A percentile compares a stretch with the other conserved stretches of the same genome.
Conservation (phyloP, 2,797 vertebrate genomes). For the Myotis myotis region DNA sequence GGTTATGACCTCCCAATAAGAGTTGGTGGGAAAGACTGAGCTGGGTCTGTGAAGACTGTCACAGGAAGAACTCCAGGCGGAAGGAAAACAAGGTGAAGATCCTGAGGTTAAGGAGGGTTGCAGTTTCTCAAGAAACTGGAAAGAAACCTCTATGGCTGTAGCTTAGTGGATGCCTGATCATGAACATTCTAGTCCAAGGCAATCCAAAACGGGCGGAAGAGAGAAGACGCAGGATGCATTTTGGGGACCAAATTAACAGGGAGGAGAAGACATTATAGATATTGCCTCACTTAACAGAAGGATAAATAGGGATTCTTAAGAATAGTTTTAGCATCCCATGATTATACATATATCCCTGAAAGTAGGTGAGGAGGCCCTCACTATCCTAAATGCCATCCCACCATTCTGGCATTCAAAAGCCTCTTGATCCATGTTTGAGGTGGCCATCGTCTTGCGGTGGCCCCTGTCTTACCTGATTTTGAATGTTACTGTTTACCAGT, state of each 20-base stretch:
- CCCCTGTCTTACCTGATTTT: conserved; percentile 44
- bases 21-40: not conserved
- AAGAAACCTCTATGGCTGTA: not conserved
- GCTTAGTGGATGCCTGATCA: not conserved
- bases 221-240: not conserved
- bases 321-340: not conserved
- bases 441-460: conserved; percentile 40
- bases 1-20: fast-evolving
- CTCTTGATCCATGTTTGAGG: conserved; percentile 66
- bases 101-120: not conserved
- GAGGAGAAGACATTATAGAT: not conserved
- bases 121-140: not conserved
- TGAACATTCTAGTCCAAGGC: not conserved
- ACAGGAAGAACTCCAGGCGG: not conserved
- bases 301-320: not conserved
- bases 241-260: not conserved
- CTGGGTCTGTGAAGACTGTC: not conserved
- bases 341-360: not conserved
- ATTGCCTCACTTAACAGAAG: not conserved
- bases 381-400: too few relatives aligned
- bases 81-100: not conserved
- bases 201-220: not conserved
- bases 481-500: not conserved
- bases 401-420: conserved; percentile 48
- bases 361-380: fast-evolving